Base-by-base conservation (phyloP, 2,888 invertebrate genomes). In the Trissolcus japonicus region DNA sequence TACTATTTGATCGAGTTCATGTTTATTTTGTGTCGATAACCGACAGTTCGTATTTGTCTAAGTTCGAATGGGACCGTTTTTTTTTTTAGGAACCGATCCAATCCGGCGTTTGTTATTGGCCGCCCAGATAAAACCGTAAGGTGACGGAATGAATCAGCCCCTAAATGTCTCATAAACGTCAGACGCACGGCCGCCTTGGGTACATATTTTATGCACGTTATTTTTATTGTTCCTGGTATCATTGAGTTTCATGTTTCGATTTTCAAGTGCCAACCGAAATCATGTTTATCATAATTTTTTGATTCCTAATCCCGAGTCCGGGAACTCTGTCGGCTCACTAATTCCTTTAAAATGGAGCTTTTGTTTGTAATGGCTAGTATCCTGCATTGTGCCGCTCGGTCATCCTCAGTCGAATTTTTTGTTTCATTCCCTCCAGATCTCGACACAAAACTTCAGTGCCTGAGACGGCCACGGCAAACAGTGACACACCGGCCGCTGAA, bases 391-490 rank as follows among this genome's bases (percentile, higher is more conserved):
- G 17, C 29, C 2, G 41, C 16, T 40, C 35, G 3, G 16, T 41
- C 43, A 17, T 41, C 17, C 51, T 43, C 11, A 14, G 19, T 19
- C 19, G 19, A 19, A 25, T 25, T 41, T 63, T 73, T 61, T 65
- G 61, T 63, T 2, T 17, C 29, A n/a, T 25, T 71, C 65, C 56
- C 60, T 75, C 57, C 40, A 13, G 59, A 67, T 61, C 68, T 21
- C 65, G 35, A 65, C 40, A 60, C 75, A 63, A 57, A 62, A 59
- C 60, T 53, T 43, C 75, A 54, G 25, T 51, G 68, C 68, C 68
- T 40, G 68, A 69, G 68, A 60, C 63, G 68, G 55, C 41, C 65
- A 69, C 55, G 65, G 75, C 48, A 69, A 68, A 69, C 75, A 75
- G 75, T 55, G 63, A 65, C 75, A 61, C 53, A 63, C 57, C 17